A percentile compares a stretch with the other conserved stretches of the same genome.
These are phyloP conservation scores for Chlorodrepanis virens DNA, from an alignment of 2,113 vertebrate genomes.

Conservation along the genomic window DNA sequence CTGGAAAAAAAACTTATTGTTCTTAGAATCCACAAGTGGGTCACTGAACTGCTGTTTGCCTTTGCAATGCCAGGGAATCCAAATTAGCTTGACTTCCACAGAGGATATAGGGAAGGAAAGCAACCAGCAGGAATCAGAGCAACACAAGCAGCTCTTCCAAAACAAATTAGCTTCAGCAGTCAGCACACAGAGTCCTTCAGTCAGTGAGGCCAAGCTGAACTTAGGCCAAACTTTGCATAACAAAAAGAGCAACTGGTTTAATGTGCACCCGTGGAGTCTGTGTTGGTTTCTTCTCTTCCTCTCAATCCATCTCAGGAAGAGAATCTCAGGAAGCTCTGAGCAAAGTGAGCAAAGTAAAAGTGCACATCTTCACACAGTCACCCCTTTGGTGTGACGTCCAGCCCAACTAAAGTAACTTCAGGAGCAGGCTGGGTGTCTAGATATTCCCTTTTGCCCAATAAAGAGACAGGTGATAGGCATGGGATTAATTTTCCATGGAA, in stretches of 20 bases:
- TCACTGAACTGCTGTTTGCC: conserved; percentile 11
- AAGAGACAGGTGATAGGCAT: background rate
- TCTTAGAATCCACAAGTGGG: background rate
- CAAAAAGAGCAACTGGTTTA: background rate
- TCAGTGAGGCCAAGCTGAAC: background rate
- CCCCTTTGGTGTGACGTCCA: background rate
- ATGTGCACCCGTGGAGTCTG: background rate
- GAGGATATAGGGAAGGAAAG: background rate
- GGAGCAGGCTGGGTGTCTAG: rapidly evolving
- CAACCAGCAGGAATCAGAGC: background rate
- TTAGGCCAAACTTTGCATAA: background rate
- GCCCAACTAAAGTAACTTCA: background rate
- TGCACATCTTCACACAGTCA: background rate
- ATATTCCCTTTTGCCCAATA: background rate
- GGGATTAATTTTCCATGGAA: background rate
- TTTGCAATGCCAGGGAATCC: background rate
- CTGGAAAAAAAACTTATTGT: background rate
- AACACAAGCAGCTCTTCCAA: conserved; percentile 11
- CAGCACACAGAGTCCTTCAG: conserved; percentile 24
- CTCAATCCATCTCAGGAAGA: background rate
- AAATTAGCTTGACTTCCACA: conserved; percentile 1
- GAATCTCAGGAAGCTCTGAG: background rate
- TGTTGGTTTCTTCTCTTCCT: background rate
- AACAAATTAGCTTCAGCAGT: background rate
- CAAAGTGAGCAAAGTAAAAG: background rate